Evolutionary conservation across 1,140 invertebrate species (phyloP), one percentile per base, ranked within the genome.

Genomic region (Ips typographus): DNA sequence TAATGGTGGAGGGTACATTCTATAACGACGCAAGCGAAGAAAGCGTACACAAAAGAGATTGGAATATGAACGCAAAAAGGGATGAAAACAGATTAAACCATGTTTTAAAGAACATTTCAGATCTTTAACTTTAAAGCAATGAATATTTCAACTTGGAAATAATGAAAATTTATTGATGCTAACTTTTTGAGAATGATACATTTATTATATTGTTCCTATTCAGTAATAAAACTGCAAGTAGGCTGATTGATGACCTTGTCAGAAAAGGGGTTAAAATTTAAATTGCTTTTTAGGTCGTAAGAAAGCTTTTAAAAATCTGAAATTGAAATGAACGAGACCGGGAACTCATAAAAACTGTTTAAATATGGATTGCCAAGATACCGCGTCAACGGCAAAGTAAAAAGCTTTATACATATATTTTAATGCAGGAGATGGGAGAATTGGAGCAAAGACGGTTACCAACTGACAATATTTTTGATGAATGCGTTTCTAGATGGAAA

Each of bases 281-380:
- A 49, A 49, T 22, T 2, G 6, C 52, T 55, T 55, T 55, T 37
- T 2, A 55, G 52, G 22, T 49, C 1, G 37, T 7, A 38, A 55
- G 37, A 55, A 55, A 55, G 37, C 52, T 38, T 55, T 55, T 55
- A 36, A 47, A 47, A 55, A 55, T 55, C 52, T 55, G 52, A 55
- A 22, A 55, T 55, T 55, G 37, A 55, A 55, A 55, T 55, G 52
- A 55, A 55, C 37, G 52, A 38, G n/a, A 55, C 6, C 36, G 8
- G 52, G 52, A 55, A 37, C 2, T 6, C 44, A 47, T 47, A 55
- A 55, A 55, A 22, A 37, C 8, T 37, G 52, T 55, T 55, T 55
- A 55, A 55, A 37, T 22, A 55, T 55, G 52, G 52, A 55, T 55
- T 55, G 44, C 44, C 3, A 49, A 49, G 44, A 3, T 22, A 22